Evolutionary conservation across 2,113 vertebrate genomes (phyloP), one percentile per base, ranked within the genome.

Genomic region (Python bivittatus): DNA sequence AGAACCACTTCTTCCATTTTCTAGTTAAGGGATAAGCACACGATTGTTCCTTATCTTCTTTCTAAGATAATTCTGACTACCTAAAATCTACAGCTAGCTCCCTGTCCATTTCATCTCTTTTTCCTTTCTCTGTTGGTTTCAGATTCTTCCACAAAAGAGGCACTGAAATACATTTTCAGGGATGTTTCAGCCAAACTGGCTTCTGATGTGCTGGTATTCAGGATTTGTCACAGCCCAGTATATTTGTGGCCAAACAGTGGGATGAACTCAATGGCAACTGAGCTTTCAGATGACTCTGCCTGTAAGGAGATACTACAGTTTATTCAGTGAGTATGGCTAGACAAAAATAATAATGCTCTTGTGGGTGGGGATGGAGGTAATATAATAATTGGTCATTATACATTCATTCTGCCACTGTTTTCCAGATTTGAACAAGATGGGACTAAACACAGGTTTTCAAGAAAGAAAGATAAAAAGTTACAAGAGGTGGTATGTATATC

Each of bases 231-330:
- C 93, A 99, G 98, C 94, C 95, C 98, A 1, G 90, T 99, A 52
- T 98, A 99, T 6, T 92, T 99, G 68, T 99, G 99, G 99, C 99
- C 99, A 7, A 99, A 99, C 94, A 98, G 94, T 88, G 95, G 95
- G 8, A 58, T 93, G 29, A 97, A 58, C 92, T 97, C 96, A 38
- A 94, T 97, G 42, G 95, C 97, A 2, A 97, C 96, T 91, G 98
- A 98, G 79, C 95, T 99, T 93, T 97, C 96, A 10, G 97, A 97
- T 52, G 90, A 96, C 25, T 97, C 97, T 83, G 72, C 95, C 0
- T 99, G 98, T 96, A 98, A 98, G 94, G 98, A 98, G 58, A 38
- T 99, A 93, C 95, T 93, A 56, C 97, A 95, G 56, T 98, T 98
- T 94, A 97, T 98, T 93, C 97, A 97, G 99, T 99, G 94, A 98